phyloP scores from a whole-genome alignment of 2,113 vertebrate genomes.

The Macquaria ambigua region DNA sequence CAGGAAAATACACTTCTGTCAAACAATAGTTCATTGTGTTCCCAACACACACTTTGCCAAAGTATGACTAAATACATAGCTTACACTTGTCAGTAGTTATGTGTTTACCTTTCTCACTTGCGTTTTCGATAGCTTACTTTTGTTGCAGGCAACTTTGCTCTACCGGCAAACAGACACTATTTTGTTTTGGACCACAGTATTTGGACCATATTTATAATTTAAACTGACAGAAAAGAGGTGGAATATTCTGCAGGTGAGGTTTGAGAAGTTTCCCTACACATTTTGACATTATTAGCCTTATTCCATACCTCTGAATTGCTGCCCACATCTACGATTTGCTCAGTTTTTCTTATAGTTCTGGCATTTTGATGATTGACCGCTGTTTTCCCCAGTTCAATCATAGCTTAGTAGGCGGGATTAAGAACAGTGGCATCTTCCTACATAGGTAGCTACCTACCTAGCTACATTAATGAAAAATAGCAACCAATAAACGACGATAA shows the following conservation, averaged over 20 bases:
- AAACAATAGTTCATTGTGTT: background rate
- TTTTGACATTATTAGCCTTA: background rate
- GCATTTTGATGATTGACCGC: background rate
- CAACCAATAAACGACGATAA: background rate
- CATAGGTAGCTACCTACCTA: background rate
- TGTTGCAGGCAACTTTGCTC: background rate
- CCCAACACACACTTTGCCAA: background rate
- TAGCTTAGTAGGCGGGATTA: background rate
- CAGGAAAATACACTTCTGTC: background rate
- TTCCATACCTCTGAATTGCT: background rate
- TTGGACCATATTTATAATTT: too few species aligned
- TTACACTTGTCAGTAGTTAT: background rate
- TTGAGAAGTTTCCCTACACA: too few species aligned
- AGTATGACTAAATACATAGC: too few species aligned
- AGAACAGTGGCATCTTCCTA: background rate
- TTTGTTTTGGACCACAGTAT: background rate
- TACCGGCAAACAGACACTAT: background rate
- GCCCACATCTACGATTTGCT: background rate
- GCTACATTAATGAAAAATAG: background rate
- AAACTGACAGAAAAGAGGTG: too few species aligned
- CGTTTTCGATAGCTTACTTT: background rate
- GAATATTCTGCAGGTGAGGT: background rate
- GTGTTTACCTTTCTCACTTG: background rate
- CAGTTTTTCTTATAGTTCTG: rapidly evolving
- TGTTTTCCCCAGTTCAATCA: background rate